Conservation (phyloP, 2,888 invertebrate genomes). For the Orthosia gothica region DNA sequence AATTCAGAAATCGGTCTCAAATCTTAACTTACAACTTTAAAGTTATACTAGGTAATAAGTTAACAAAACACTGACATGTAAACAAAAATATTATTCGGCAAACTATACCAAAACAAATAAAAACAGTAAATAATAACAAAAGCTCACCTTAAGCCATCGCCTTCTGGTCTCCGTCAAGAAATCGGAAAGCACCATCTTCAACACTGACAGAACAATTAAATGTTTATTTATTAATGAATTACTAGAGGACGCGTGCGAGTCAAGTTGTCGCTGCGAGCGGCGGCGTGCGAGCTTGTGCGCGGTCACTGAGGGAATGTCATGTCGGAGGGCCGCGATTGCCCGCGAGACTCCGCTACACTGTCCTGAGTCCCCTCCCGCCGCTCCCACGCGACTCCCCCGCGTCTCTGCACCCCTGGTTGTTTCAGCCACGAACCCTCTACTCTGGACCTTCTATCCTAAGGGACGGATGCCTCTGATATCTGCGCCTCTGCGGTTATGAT, state of each 20-base stretch:
- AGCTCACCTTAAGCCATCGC: conserved; percentile 86
- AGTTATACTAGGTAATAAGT: not conserved
- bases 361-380: conserved; percentile 61
- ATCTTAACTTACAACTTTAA: not conserved
- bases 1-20: too few relatives aligned
- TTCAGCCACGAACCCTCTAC: conserved; percentile 1
- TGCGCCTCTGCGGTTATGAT: conserved; percentile 60
- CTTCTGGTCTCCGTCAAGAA: conserved; percentile 88
- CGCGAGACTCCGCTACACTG: conserved; percentile 48
- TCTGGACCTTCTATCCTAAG: conserved; percentile 35
- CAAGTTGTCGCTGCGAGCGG: conserved; percentile 50
- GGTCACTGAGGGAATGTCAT: conserved; percentile 79
- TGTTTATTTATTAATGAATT: conserved; percentile 45
- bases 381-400: conserved; percentile 30
- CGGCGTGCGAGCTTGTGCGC: conserved; percentile 74
- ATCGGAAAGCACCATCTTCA: conserved; percentile 86
- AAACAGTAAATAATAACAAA: conserved; percentile 17
- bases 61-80: not conserved
- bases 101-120: conserved; percentile 12
- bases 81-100: conserved; percentile 16
- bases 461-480: conserved; percentile 39
- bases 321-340: conserved; percentile 66
- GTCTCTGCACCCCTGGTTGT: conserved; percentile 14
- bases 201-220: conserved; percentile 37
- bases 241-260: conserved; percentile 60